Conservation (phyloP, 2,888 invertebrate genomes). For the Eutolmus rufibarbis region DNA sequence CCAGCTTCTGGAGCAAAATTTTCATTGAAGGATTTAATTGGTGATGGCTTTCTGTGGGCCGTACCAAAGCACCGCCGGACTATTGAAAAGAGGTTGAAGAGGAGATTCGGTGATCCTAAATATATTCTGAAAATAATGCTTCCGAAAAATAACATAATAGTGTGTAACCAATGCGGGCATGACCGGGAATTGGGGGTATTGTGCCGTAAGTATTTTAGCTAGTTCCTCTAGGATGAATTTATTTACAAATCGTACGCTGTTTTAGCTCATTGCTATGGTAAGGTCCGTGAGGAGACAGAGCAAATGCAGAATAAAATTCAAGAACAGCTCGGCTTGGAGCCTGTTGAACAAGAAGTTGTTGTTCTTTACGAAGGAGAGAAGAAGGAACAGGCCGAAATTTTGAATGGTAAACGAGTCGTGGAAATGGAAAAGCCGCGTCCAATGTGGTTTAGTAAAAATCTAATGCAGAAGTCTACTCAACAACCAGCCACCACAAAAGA, state of each 20-base stretch:
- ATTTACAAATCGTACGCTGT: not conserved
- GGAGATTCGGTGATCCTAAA: slow-evolving; percentile 76
- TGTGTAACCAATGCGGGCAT: slow-evolving; percentile 85
- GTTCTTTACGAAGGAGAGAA: slow-evolving; percentile 86
- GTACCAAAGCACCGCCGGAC: slow-evolving; percentile 82
- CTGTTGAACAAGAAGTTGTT: slow-evolving; percentile 84
- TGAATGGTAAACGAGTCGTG: slow-evolving; percentile 78
- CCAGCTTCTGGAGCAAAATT: slow-evolving; percentile 55
- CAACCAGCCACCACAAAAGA: slow-evolving; percentile 74
- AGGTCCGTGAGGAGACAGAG: slow-evolving; percentile 81
- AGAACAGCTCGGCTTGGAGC: slow-evolving; percentile 72
- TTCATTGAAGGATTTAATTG: slow-evolving; percentile 71
- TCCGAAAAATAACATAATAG: slow-evolving; percentile 76
- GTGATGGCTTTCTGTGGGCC: slow-evolving; percentile 80
- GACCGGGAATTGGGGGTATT: slow-evolving; percentile 79
- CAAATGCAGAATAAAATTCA: slow-evolving; percentile 79
- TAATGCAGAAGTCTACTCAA: slow-evolving; percentile 80
- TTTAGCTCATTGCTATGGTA: slow-evolving; percentile 84
- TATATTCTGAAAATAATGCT: slow-evolving; percentile 74
- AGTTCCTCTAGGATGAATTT: not conserved
- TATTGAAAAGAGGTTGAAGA: slow-evolving; percentile 74
- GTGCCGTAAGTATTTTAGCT: slow-evolving; percentile 72
- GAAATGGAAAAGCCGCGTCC: slow-evolving; percentile 88
- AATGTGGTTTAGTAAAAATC: slow-evolving; percentile 85
- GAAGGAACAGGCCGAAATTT: slow-evolving; percentile 67